A percentile compares a stretch with the other conserved stretches of the same genome.
Conservation (phyloP, 2,888 invertebrate species). For the Chesias legatella region DNA sequence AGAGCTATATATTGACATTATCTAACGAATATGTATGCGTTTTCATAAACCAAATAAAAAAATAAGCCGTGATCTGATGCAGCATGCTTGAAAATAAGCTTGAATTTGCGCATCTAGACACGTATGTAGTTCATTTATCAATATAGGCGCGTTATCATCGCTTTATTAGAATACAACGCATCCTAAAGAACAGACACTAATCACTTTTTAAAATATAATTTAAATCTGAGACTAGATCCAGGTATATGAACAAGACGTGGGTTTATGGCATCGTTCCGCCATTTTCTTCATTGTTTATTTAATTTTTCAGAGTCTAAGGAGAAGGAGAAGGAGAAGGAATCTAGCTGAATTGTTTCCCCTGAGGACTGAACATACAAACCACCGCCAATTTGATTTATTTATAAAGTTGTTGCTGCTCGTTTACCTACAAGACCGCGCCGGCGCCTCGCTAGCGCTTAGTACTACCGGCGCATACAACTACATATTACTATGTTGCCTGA, state of each 20-base stretch:
- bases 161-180: background rate
- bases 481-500: constrained; percentile 63
- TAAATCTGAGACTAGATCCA: too few relatives aligned
- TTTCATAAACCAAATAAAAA: constrained; percentile 2
- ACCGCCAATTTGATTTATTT: constrained; percentile 78
- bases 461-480: constrained; percentile 30
- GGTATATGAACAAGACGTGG: too few relatives aligned
- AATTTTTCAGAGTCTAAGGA: constrained; percentile 83
- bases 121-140: too few relatives aligned
- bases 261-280: too few relatives aligned
- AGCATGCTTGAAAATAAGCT: background rate
- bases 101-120: too few relatives aligned
- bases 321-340: constrained; percentile 83
- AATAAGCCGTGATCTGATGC: background rate
- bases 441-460: constrained; percentile 37
- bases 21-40: too few relatives aligned
- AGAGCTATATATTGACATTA: constrained; percentile 1
- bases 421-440: constrained; percentile 29
- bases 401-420: constrained; percentile 60
- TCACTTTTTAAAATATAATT: too few relatives aligned
- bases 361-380: constrained; percentile 74
- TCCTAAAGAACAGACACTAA: constrained; percentile 1
- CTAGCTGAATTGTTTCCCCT: constrained; percentile 81
- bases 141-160: background rate
- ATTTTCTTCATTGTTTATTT: constrained; percentile 2